Evolutionary conservation across 2,888 invertebrate genomes (phyloP).

Genomic region (Stictocephala bisonia): DNA sequence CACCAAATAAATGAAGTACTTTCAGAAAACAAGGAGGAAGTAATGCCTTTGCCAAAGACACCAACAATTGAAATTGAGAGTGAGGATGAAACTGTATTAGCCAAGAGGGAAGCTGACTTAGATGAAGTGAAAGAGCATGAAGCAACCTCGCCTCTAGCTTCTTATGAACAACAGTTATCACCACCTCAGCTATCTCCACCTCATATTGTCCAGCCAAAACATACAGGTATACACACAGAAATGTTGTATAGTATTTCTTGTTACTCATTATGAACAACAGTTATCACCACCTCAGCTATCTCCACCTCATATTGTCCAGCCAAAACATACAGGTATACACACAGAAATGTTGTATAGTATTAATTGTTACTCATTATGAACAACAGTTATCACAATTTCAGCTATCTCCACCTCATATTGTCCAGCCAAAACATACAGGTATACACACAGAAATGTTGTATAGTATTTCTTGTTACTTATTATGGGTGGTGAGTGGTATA

Average conservation of each 20-base stretch:
- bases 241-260: too few species aligned
- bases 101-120: slow-evolving; percentile 5
- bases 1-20: neutral
- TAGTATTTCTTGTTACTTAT: neutral
- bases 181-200: slow-evolving; percentile 35
- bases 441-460: too few species aligned
- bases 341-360: too few species aligned
- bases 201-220: too few species aligned
- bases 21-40: neutral
- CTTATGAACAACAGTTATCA: slow-evolving; percentile 6
- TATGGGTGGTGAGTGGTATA: too few species aligned
- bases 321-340: too few species aligned
- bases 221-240: too few species aligned
- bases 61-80: slow-evolving; percentile 2
- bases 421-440: too few species aligned
- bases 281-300: slow-evolving; percentile 40
- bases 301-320: slow-evolving; percentile 5
- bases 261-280: neutral
- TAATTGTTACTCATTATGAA: neutral
- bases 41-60: slow-evolving; percentile 17
- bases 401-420: slow-evolving; percentile 13
- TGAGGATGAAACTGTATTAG: slow-evolving; percentile 31
- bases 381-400: slow-evolving; percentile 30
- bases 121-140: neutral
- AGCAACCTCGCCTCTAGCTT: neutral